phyloP scores from a whole-genome alignment of 2,888 invertebrate species.

The Molanna angustata region DNA sequence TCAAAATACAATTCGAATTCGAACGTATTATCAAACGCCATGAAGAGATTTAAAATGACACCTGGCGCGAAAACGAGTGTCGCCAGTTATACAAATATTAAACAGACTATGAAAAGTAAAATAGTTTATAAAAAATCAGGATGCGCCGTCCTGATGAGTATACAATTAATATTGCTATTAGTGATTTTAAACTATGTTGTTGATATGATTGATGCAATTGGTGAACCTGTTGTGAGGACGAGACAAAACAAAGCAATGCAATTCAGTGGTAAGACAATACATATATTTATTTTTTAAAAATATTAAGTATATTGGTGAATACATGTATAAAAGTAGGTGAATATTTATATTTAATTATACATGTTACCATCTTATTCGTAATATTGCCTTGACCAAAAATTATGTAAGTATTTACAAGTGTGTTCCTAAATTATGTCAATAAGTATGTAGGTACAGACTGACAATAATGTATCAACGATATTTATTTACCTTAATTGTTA shows the following conservation, averaged over 20 bases:
- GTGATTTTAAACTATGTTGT: conserved; percentile 29
- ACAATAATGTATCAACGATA: no score
- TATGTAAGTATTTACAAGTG: no score
- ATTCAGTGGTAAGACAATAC: conserved; percentile 24
- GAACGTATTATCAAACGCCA: not conserved
- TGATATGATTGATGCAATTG: conserved; percentile 23
- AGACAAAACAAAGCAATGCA: conserved; percentile 19
- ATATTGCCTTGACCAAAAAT: no score
- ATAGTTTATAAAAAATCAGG: conserved; percentile 25
- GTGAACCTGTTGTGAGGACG: not conserved
- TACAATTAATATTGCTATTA: conserved; percentile 27
- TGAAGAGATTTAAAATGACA: not conserved
- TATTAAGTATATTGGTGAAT: no score
- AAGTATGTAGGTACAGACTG: no score
- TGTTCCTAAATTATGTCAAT: no score
- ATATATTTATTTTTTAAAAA: no score
- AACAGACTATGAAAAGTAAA: conserved; percentile 19
- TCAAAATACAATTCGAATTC: conserved; percentile 5
- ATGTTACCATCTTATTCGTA: no score
- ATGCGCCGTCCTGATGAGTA: conserved; percentile 22
- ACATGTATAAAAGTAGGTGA: no score
- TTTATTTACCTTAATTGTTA: no score
- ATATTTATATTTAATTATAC: no score
- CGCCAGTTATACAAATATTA: conserved; percentile 8
- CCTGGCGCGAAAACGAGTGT: conserved; percentile 3